These are phyloP conservation scores for Sesamia inferens DNA, from an alignment of 2,888 invertebrate genomes.

Conservation along the genomic window DNA sequence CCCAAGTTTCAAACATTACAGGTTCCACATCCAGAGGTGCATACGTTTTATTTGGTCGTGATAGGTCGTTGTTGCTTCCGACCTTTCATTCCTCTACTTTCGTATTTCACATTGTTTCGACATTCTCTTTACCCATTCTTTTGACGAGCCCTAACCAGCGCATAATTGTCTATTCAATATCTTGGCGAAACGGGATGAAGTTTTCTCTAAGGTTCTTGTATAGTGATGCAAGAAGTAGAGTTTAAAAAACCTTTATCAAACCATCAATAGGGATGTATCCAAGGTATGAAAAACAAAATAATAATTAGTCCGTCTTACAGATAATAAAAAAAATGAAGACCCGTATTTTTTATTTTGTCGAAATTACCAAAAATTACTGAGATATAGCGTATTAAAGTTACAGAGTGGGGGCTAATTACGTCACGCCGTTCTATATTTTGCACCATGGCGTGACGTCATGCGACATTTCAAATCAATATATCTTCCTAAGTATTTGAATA, in stretches of 20 bases:
- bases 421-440: too few species aligned
- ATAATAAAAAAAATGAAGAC: too few species aligned
- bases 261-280: too few species aligned
- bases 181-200: background rate
- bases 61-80: conserved; percentile 55
- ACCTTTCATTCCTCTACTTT: conserved; percentile 62
- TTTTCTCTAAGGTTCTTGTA: background rate
- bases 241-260: background rate
- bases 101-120: conserved; percentile 52
- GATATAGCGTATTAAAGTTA: too few species aligned
- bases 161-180: conserved; percentile 1
- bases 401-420: too few species aligned
- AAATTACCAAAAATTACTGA: too few species aligned
- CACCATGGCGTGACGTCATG: too few species aligned
- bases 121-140: conserved; percentile 41
- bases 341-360: too few species aligned
- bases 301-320: too few species aligned
- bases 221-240: background rate
- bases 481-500: too few species aligned
- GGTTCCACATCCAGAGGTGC: conserved; percentile 42
- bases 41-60: conserved; percentile 52
- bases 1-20: conserved; percentile 31
- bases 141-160: conserved; percentile 28
- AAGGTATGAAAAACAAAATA: too few species aligned
- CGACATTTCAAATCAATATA: too few species aligned